Conservation (phyloP, 2,113 vertebrate genomes). For the Sula dactylatra region DNA sequence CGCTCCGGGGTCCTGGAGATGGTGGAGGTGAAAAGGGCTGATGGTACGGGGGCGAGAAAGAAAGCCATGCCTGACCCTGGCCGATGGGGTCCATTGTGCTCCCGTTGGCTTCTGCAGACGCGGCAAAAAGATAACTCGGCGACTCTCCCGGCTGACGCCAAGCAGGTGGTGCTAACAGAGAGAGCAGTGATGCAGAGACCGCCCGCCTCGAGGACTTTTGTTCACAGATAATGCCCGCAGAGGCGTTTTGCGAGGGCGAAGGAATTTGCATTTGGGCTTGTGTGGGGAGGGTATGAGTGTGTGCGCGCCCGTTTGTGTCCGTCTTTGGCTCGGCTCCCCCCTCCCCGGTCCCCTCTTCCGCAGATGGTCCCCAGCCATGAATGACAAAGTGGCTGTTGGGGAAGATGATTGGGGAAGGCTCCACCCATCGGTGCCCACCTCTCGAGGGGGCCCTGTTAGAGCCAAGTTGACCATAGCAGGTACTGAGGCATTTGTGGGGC, state of each 20-base stretch:
- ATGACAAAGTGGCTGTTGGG: conserved; percentile 57
- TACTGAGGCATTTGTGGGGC: conserved; percentile 13
- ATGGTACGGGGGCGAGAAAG: conserved; percentile 35
- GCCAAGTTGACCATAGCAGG: not conserved
- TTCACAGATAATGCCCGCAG: conserved; percentile 49
- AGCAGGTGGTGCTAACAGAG: conserved; percentile 71
- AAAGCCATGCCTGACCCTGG: conserved; percentile 71
- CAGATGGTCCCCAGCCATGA: conserved; percentile 16
- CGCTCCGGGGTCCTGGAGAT: conserved; percentile 56
- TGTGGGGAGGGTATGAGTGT: not conserved
- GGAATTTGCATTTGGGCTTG: conserved; percentile 42
- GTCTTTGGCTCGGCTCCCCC: not conserved
- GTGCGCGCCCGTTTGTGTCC: not conserved
- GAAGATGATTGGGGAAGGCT: conserved; percentile 42
- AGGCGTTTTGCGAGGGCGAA: conserved; percentile 26
- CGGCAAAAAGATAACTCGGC: conserved; percentile 29
- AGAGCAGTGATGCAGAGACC: conserved; percentile 67
- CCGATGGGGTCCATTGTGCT: conserved; percentile 54
- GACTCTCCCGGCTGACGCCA: not conserved
- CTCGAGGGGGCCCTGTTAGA: not conserved
- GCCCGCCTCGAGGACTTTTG: conserved; percentile 61
- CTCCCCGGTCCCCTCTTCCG: not conserved
- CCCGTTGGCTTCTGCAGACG: conserved; percentile 46
- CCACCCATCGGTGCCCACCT: conserved; percentile 28
- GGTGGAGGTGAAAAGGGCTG: conserved; percentile 62